A percentile compares a stretch with the other conserved stretches of the same genome.
Conservation (phyloP, 2,797 vertebrate genomes). For the Enteromius treurensis region DNA sequence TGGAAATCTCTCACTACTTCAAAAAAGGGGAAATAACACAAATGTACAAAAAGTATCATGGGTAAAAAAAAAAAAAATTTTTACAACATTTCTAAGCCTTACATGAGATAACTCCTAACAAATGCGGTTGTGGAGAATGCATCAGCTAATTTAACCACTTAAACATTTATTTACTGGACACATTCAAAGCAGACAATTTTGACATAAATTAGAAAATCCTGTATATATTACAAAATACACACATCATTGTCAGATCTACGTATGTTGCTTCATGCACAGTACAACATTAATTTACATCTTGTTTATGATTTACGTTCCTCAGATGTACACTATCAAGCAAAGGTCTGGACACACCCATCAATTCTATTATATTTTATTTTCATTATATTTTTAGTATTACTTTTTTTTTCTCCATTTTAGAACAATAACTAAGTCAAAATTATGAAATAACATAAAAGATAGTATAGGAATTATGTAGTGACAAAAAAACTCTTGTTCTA, state of each 20-base stretch:
- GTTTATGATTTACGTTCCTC: constrained; percentile 38
- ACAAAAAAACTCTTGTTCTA: neutral
- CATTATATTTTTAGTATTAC: neutral
- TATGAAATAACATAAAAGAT: neutral
- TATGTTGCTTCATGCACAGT: constrained; percentile 48
- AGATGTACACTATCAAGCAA: constrained; percentile 10
- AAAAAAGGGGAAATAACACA: constrained; percentile 7
- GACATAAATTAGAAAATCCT: constrained; percentile 56
- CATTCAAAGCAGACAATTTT: constrained; percentile 41
- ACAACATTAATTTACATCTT: constrained; percentile 51
- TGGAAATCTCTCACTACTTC: constrained; percentile 74
- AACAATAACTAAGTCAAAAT: neutral
- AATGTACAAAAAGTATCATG: neutral
- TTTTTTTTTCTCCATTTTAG: neutral
- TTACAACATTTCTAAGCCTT: neutral
- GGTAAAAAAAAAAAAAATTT: neutral
- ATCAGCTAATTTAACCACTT: neutral
- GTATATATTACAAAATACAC: constrained; percentile 54
- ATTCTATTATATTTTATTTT: neutral
- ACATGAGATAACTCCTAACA: neutral
- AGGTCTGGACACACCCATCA: neutral
- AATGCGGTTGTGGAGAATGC: neutral
- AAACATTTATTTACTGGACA: neutral
- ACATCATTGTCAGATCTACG: constrained; percentile 49
- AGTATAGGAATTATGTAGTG: neutral